Evolutionary conservation across 2,888 invertebrate species (phyloP).

Genomic region (Phyto melanocephala): DNA sequence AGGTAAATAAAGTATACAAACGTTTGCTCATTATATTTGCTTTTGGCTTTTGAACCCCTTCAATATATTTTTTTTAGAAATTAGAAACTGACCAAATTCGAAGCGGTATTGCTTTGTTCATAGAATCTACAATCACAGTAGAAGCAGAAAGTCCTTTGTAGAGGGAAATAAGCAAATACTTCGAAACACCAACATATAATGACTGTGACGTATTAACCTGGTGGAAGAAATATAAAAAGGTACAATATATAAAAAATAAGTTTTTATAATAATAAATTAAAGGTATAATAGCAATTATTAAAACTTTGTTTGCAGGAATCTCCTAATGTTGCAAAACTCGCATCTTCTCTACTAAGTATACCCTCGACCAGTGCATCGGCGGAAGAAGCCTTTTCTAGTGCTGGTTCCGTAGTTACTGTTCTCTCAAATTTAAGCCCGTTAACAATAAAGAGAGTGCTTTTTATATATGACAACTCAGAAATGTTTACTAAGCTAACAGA

Average conservation of each 20-base stretch:
- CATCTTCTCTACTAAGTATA: background rate
- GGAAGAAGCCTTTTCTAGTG: background rate
- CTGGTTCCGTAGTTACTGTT: background rate
- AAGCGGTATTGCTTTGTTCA: background rate
- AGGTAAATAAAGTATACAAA: background rate
- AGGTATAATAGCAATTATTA: background rate
- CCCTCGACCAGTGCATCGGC: background rate
- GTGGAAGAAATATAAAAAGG: constrained; percentile 17
- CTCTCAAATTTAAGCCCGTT: background rate
- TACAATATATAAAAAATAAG: constrained; percentile 11
- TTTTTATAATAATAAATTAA: background rate
- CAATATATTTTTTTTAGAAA: background rate
- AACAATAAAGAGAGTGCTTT: background rate
- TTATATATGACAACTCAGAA: background rate
- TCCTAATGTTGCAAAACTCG: background rate
- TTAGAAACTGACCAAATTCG: background rate
- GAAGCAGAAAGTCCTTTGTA: background rate
- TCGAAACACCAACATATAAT: background rate
- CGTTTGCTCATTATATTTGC: no score
- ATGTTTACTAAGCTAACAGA: no score
- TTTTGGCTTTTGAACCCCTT: no score
- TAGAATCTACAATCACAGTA: background rate
- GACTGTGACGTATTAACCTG: background rate
- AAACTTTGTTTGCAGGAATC: background rate
- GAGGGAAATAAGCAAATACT: background rate